Evolutionary conservation across 2,113 vertebrate genomes (phyloP), one percentile per base, ranked within the genome.

Genomic region (Chlorodrepanis virens): DNA sequence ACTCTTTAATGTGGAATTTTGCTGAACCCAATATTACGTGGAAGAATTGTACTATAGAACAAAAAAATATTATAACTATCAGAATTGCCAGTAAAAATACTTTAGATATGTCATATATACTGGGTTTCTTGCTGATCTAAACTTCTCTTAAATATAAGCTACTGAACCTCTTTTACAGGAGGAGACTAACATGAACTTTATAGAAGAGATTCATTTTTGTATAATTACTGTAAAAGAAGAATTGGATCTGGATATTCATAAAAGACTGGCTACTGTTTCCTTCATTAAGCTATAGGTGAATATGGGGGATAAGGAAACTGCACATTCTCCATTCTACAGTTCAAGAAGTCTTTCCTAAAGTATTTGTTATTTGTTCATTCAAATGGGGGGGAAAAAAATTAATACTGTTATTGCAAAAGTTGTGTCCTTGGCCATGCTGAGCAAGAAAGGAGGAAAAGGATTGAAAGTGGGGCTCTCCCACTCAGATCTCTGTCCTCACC

Each of bases 381-480:
- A 35, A 29, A n/a, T 10, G 18, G 8, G 4, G 39, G 28, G 2
- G 4, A 14, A 6, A 31, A 5, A 6, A 8, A 5, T 35, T 49
- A 67, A 13, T 29, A 50, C 4, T 49, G 10, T 29, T 40, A 35
- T 17, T 49, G 35, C 6, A 76, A 67, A 2, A 12, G 42, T 42
- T 76, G 25, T 25, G 21, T 50, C 35, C 52, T 85, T 57, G 11
- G 35, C 16, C 20, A 49, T 22, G 35, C 20, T 35, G 35, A 52
- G 16, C 25, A 42, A 85, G 16, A 17, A 67, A 67, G 16, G 31
- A 57, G 16, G 13, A 29, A 49, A 67, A 67, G 6, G 9, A 21
- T 14, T 31, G 52, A 49, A 75, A 35, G 8, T 29, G 35, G 6
- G 6, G 15, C 15, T 67, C 20, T 40, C 16, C 13, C 31, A 8